These are phyloP conservation scores for Narcine bancroftii DNA, from an alignment of 2,113 vertebrate species.

Conservation along the genomic window DNA sequence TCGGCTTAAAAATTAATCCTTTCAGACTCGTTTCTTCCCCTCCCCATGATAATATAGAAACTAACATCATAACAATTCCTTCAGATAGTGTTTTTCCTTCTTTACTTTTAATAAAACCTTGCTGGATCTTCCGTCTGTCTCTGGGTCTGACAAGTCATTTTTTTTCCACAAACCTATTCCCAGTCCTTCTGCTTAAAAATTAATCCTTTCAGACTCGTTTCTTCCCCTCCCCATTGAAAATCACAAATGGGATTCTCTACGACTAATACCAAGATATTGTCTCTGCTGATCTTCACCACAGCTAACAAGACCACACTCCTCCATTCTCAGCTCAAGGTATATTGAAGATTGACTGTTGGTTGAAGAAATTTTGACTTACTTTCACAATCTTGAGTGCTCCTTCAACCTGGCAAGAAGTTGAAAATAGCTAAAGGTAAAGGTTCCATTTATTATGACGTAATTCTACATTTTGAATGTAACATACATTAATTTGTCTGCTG, in stretches of 20 bases:
- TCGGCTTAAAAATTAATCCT: not conserved
- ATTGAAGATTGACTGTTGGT: too few relatives aligned
- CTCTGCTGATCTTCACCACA: not conserved
- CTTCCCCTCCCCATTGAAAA: not conserved
- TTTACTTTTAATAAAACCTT: too few relatives aligned
- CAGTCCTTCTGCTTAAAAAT: not conserved
- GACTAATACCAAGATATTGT: not conserved
- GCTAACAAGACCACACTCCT: not conserved
- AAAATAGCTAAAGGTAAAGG: too few relatives aligned
- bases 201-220: not conserved
- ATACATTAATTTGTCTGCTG: too few relatives aligned
- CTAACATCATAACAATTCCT: not conserved
- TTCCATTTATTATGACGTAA: too few relatives aligned
- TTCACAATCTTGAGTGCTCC: too few relatives aligned
- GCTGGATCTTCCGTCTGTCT: too few relatives aligned
- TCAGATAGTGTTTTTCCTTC: not conserved
- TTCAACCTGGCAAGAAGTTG: too few relatives aligned
- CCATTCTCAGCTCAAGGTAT: not conserved
- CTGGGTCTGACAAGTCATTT: too few relatives aligned
- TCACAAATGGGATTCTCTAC: not conserved
- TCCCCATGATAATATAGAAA: not conserved
- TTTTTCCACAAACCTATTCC: not conserved
- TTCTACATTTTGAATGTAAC: too few relatives aligned
- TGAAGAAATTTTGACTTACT: too few relatives aligned
- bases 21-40: not conserved